Evolutionary conservation across 2,797 vertebrate species (phyloP), one percentile per base, ranked within the genome.

Genomic region (Amphiprion clarkii): DNA sequence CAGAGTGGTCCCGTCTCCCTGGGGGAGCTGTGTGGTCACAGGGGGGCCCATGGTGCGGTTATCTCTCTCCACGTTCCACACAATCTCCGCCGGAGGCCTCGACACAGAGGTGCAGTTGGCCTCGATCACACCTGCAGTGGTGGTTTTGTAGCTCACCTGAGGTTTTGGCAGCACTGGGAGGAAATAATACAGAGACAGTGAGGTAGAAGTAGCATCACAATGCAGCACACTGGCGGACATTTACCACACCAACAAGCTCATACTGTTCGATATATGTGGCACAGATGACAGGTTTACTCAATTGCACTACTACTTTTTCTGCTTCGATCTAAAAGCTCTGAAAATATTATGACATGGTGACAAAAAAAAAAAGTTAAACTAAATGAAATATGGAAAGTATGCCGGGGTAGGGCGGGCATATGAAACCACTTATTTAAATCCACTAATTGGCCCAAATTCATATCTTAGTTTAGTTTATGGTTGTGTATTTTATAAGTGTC

Each of bases 1-100:
- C 69, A 94, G 87, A 1, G 93, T 95, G 63, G 95, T 96, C 31
- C 95, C 95, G 4, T 95, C 95, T 0, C 39, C 88, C 87, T 92
- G 94, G 6, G 63, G 79, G 10, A 85, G 44, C 51, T 76, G 75
- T 0, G 81, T 88, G 0, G 84, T 90, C 60, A 90, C 75, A 0
- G 95, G 94, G 8, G 91, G 81, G 6, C 93, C 95, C 67, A 95
- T 79, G 27, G 95, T 96, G 61, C 94, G 91, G 89, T 95, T 94
- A 75, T 96, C 90, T 21, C 88, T 83, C 84, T 95, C 95, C 76
- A 95, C 95, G 12, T 95, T 96, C 95, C 95, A 96, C 65, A 93
- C 93, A 0, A 96, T 95, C 91, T 95, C 94, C 0, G 89, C 91
- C 0, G 94, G 91, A 0, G 95, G 95, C 0, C 94, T 92, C 0